Base-by-base conservation (phyloP, 1,140 invertebrate species). In the Cyclargus thomasi region DNA sequence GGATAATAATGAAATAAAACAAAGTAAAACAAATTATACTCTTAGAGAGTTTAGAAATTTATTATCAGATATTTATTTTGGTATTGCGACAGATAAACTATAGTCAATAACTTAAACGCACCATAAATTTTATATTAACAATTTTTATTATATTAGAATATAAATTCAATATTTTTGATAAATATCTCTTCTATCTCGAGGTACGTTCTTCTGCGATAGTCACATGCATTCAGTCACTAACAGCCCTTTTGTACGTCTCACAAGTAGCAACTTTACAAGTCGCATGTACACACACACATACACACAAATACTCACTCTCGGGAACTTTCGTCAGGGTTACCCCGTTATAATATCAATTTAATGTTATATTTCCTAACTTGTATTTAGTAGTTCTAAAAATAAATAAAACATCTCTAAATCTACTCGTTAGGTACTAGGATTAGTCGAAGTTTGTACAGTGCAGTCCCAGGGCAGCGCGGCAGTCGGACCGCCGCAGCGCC, bases 11-110 rank as follows among this genome's bases (percentile, higher is more conserved):
- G 29, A 29, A 29, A 29, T 29, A 29, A 62, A n/a, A 67, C n/a
- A 55, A 75, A 75, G 73, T 75, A 64, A 76, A 76, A 76, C 72
- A 64, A 66, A 64, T 20, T 29, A 65, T 16, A 74, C 80, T 82
- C 80, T 82, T 70, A 71, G 62, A 82, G 79, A 82, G 80, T 81
- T 71, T 72, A 29, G 29, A 7, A 29, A 7, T 29, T 29, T 29
- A 29, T 29, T 55, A 18, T 55, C 63, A 64, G 65, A 65, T 70
- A 75, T 69, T 78, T 72, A 78, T 76, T 78, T 82, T 72, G 81
- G 81, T 82, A 79, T 82, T 81, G 70, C 79, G 81, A 82, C 81
- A 75, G 70, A 71, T 71, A 74, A 74, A 75, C 71, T 75, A 77
- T 29, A 74, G 65, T 79, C 73, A 74, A 68, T 65, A 67, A 68